Evolutionary conservation across 2,797 vertebrate genomes (phyloP).

Genomic region (Sus cebifrons): DNA sequence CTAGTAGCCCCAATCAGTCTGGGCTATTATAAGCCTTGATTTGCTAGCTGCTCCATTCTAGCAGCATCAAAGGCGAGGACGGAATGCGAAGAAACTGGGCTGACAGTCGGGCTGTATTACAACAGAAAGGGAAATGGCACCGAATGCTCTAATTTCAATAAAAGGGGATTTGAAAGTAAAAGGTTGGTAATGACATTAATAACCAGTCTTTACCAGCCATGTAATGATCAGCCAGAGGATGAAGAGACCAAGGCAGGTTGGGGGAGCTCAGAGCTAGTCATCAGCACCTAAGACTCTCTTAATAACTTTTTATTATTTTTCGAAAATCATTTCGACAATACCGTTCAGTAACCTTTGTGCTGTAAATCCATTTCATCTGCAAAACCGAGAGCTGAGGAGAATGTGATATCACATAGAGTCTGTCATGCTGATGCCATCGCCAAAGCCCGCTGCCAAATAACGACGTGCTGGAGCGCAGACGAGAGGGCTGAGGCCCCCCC

Average conservation of each 20-base stretch:
- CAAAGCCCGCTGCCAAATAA: constrained; percentile 53
- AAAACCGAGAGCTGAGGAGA: constrained; percentile 81
- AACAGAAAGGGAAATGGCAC: constrained; percentile 75
- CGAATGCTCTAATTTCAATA: constrained; percentile 86
- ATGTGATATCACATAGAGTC: constrained; percentile 63
- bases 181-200: constrained; percentile 86
- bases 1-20: constrained; percentile 59
- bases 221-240: constrained; percentile 81
- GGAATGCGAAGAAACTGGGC: constrained; percentile 71
- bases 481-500: neutral
- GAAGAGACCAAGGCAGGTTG: constrained; percentile 81
- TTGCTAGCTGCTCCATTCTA: constrained; percentile 82
- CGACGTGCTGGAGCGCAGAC: neutral
- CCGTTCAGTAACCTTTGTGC: constrained; percentile 79
- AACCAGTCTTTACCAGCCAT: constrained; percentile 83
- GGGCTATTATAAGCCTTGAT: constrained; percentile 74
- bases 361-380: constrained; percentile 83
- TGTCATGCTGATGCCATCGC: neutral
- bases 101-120: constrained; percentile 73
- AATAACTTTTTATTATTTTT: constrained; percentile 87
- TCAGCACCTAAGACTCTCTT: constrained; percentile 81
- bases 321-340: constrained; percentile 85
- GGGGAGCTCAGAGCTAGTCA: constrained; percentile 53
- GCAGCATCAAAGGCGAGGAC: constrained; percentile 67
- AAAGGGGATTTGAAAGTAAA: constrained; percentile 83